Percentiles rank a stretch among this genome's conserved stretches.
Conservation (phyloP, 2,888 invertebrate species). For the Agrotis exclamationis region DNA sequence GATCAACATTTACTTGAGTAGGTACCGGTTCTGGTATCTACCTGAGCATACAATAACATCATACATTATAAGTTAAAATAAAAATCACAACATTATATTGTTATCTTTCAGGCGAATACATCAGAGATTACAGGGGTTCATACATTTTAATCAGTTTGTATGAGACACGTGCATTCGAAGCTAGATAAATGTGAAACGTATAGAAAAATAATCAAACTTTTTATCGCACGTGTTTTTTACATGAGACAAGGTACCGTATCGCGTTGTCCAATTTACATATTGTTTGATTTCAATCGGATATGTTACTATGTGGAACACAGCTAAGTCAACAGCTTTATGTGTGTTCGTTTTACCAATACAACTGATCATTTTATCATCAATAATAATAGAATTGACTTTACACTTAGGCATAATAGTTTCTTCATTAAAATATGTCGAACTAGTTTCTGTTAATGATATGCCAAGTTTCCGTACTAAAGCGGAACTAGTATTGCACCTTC, state of each 20-base stretch:
- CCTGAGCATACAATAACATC: slow-evolving; percentile 39
- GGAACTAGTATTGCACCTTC: slow-evolving; percentile 26
- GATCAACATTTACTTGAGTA: slow-evolving; percentile 40
- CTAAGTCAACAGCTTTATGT: slow-evolving; percentile 31
- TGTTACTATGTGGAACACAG: slow-evolving; percentile 40
- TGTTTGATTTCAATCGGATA: slow-evolving; percentile 58
- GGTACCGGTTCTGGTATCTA: slow-evolving; percentile 39
- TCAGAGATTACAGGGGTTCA: slow-evolving; percentile 56
- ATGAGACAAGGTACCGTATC: slow-evolving; percentile 51
- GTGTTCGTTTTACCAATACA: slow-evolving; percentile 22
- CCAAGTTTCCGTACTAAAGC: slow-evolving; percentile 14
- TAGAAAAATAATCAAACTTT: slow-evolving; percentile 63
- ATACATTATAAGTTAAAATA: slow-evolving; percentile 19
- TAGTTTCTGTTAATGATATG: slow-evolving; percentile 29
- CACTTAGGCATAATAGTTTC: background rate
- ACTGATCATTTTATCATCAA: slow-evolving; percentile 23
- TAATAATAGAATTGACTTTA: slow-evolving; percentile 10
- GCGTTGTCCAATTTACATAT: slow-evolving; percentile 56
- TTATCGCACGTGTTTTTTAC: slow-evolving; percentile 54
- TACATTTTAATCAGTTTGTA: slow-evolving; percentile 60
- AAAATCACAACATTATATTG: slow-evolving; percentile 29
- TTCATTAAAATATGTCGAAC: slow-evolving; percentile 7
- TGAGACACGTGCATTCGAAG: slow-evolving; percentile 54
- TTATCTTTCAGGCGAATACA: slow-evolving; percentile 44
- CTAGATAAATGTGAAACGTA: slow-evolving; percentile 52